Percentiles rank a stretch among this genome's conserved stretches.
phyloP scores from a whole-genome alignment of 2,888 invertebrate species.

The Epinotia brunnichana region DNA sequence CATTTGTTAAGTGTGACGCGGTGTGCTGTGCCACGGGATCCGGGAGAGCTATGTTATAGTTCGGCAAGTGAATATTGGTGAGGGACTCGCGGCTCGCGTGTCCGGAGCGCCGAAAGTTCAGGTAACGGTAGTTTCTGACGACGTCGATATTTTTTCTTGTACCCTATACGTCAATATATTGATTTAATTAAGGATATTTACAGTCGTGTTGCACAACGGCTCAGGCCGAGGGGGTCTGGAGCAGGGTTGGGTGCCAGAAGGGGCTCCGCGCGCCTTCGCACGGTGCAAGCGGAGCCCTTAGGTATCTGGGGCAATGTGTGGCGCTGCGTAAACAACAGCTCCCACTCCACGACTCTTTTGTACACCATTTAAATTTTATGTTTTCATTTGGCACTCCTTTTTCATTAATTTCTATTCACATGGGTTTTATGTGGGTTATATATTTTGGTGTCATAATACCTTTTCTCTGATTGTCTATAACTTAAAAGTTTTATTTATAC shows the following conservation, averaged over 20 bases:
- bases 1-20: constrained; percentile 66
- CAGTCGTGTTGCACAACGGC: not conserved
- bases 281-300: not conserved
- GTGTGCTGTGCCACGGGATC: constrained; percentile 56
- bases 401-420: not conserved
- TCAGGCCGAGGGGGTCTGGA: not conserved
- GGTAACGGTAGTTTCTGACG: constrained; percentile 82
- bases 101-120: constrained; percentile 64
- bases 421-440: too few relatives aligned
- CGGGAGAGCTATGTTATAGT: constrained; percentile 68
- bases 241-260: not conserved
- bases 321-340: constrained; percentile 33
- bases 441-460: not conserved
- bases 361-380: not conserved
- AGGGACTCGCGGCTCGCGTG: constrained; percentile 56
- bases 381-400: not conserved
- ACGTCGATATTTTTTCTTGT: constrained; percentile 63
- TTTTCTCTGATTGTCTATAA: not conserved
- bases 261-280: not conserved
- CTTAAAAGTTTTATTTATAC: not conserved
- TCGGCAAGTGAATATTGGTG: constrained; percentile 54
- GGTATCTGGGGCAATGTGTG: constrained; percentile 33
- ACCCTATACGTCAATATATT: constrained; percentile 35
- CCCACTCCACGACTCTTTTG: constrained; percentile 6
- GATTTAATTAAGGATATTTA: constrained; percentile 37